Conservation (phyloP, 2,113 vertebrate genomes). For the Coregonus clupeaformis region DNA sequence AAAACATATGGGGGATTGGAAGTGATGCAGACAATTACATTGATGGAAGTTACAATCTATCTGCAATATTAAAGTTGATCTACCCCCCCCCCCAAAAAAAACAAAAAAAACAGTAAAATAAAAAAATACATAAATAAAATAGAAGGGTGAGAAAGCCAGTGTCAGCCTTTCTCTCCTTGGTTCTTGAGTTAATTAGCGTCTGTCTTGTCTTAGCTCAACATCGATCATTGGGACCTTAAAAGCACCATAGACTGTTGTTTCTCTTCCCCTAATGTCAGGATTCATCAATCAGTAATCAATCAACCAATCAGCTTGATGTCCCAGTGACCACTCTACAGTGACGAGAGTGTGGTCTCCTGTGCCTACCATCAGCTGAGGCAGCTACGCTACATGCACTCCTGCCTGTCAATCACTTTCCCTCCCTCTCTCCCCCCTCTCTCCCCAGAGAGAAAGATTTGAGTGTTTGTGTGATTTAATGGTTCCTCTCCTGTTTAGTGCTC, state of each 20-base stretch:
- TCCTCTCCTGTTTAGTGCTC: constrained; percentile 1
- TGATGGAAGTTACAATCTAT: no score
- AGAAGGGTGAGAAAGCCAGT: not conserved
- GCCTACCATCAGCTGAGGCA: not conserved
- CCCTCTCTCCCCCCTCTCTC: constrained; percentile 1
- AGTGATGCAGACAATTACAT: no score
- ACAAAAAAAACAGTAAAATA: no score
- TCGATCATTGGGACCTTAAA: not conserved
- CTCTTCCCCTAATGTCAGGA: constrained; percentile 1
- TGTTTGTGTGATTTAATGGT: not conserved
- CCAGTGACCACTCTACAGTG: not conserved
- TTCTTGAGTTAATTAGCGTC: not conserved
- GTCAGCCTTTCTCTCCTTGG: not conserved
- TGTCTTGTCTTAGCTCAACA: not conserved
- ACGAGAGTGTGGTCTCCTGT: not conserved
- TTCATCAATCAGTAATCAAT: not conserved
- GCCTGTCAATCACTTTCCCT: constrained; percentile 1
- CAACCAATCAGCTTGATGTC: not conserved
- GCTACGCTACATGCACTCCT: not conserved
- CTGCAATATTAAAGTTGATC: no score
- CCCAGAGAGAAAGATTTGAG: not conserved
- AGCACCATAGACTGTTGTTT: not conserved
- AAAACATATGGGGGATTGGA: no score
- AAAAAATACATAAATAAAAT: no score
- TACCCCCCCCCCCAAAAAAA: no score